These are phyloP conservation scores for Temnopleurus reevesii DNA, from an alignment of 53 echinoderm and acorn worm genomes.

Conservation along the genomic window DNA sequence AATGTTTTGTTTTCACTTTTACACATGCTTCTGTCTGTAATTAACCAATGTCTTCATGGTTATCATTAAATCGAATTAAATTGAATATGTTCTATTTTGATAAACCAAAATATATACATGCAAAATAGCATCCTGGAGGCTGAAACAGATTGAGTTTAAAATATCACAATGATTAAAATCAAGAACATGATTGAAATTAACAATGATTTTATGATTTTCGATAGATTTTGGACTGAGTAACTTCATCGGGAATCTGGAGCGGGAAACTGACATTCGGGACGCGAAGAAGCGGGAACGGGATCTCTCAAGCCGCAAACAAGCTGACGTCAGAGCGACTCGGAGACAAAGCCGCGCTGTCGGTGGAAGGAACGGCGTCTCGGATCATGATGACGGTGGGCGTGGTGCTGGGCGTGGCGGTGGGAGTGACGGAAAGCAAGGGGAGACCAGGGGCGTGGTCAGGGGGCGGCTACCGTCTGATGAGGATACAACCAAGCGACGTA, in stretches of 20 bases:
- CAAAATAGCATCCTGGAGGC: no score
- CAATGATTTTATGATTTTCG: no score
- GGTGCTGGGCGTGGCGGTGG: background rate
- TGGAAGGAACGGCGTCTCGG: background rate
- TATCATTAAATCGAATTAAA: background rate
- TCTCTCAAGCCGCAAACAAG: background rate
- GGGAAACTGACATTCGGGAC: background rate
- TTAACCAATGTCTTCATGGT: no score
- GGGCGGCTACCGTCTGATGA: background rate
- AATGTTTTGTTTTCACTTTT: no score
- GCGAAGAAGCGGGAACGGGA: conserved; percentile 30
- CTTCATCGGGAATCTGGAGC: conserved; percentile 43
- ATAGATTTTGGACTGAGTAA: conserved; percentile 98
- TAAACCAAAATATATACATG: no score
- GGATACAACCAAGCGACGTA: background rate
- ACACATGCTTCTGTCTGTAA: no score
- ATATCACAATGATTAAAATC: no score
- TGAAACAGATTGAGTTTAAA: no score
- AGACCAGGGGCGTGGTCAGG: background rate
- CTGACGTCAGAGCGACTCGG: background rate
- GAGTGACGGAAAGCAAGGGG: background rate
- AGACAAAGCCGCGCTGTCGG: conserved; percentile 6
- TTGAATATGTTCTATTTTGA: no score
- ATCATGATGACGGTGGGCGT: background rate
- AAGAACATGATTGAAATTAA: no score